phyloP scores from a whole-genome alignment of 2,888 invertebrate species.

The Chydorus sphaericus region DNA sequence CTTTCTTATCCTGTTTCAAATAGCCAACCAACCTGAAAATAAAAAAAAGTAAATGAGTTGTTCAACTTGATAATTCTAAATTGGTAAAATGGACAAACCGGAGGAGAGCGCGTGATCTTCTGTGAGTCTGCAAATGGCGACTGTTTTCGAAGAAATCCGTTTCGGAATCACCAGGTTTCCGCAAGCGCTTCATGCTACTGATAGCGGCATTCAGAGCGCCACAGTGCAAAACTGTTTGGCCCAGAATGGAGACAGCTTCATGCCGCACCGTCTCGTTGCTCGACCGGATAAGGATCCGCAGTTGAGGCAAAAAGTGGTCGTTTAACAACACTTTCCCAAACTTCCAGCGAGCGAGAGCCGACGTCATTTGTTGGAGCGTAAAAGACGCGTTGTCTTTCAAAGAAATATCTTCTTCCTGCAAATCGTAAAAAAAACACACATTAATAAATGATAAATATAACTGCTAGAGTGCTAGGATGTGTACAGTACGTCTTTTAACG shows the following conservation, averaged over 20 bases:
- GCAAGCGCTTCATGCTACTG: constrained; percentile 33
- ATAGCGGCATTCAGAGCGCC: constrained; percentile 22
- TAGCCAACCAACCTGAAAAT: constrained; percentile 14
- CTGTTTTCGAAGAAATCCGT: constrained; percentile 91
- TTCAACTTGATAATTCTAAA: not conserved
- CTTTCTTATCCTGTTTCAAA: constrained; percentile 39
- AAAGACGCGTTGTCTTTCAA: constrained; percentile 60
- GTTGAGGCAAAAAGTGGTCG: constrained; percentile 48
- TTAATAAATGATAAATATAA: not conserved
- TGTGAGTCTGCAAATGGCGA: constrained; percentile 69
- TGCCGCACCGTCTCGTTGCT: constrained; percentile 55
- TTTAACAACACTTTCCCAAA: constrained; percentile 53
- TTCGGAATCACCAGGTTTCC: constrained; percentile 58
- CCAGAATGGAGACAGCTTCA: constrained; percentile 64
- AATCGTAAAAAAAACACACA: constrained; percentile 12
- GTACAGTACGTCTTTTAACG: not conserved
- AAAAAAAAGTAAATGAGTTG: not conserved
- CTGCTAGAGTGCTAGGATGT: not conserved
- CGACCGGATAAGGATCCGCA: constrained; percentile 53
- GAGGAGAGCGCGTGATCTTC: constrained; percentile 65
- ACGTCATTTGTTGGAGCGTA: constrained; percentile 52
- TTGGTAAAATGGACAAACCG: constrained; percentile 31
- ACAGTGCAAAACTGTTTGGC: constrained; percentile 40
- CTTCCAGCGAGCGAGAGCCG: constrained; percentile 40
- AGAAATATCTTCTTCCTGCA: constrained; percentile 63